Conservation (phyloP, 2,797 vertebrate species). For the Pithecia hirsuta region DNA sequence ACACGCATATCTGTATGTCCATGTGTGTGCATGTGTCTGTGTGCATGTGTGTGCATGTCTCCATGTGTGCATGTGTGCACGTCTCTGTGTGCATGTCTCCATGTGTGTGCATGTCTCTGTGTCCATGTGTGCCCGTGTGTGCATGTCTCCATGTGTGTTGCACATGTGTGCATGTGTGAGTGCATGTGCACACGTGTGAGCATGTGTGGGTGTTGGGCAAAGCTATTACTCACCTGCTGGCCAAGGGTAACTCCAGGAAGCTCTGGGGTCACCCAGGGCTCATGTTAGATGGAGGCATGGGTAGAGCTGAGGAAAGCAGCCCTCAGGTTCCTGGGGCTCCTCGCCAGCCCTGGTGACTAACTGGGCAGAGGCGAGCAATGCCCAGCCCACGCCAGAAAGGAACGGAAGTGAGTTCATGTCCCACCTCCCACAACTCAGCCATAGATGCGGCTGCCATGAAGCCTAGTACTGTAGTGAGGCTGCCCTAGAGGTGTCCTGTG, state of each 20-base stretch:
- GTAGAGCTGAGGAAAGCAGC: not conserved
- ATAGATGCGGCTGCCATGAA: not conserved
- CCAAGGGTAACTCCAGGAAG: not conserved
- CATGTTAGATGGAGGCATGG: not conserved
- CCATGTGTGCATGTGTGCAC: no score
- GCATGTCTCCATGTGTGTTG: no score
- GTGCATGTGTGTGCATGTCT: not conserved
- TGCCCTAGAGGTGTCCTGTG: not conserved
- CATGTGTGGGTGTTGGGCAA: not conserved
- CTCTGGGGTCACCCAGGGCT: not conserved
- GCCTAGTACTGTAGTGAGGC: not conserved
- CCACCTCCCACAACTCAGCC: no score
- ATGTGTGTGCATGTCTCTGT: no score
- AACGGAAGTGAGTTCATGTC: not conserved
- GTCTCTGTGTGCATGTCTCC: accelerated
- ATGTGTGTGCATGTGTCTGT: accelerated
- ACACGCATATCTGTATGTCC: no score
- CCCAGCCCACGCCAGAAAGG: not conserved
- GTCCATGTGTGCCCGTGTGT: no score
- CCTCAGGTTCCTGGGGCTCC: not conserved
- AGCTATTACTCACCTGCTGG: not conserved
- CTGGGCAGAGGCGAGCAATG: not conserved
- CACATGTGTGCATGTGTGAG: no score
- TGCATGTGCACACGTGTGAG: no score
- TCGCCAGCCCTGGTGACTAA: not conserved